Base-by-base conservation (phyloP, 2,113 vertebrate species). In the Epinephelus moara region DNA sequence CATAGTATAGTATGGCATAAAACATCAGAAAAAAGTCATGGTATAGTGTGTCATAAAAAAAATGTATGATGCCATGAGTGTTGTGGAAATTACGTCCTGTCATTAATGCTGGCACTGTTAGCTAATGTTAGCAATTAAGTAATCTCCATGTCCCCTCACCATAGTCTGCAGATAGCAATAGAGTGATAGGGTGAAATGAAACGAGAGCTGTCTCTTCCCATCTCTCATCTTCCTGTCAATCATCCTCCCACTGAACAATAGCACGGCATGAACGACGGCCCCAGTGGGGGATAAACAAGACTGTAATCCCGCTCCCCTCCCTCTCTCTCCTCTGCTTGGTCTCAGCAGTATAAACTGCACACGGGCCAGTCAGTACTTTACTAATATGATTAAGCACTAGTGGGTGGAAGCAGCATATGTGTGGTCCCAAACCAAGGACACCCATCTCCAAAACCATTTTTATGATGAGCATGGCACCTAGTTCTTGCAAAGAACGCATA, bases 351-450 rank as follows among this genome's bases (percentile, higher is more conserved):
- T 93, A 84, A 91, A 64, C 82, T 78, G 87, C 89, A 75, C 88
- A 80, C 49, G 60, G 84, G 87, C 85, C 75, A 55, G 67, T 77
- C 85, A 56, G 67, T 85, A 59, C 89, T 93, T 82, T 68, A 89
- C 89, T 94, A 93, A 95, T 90, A 91, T 92, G 93, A 93, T 94
- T 93, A 94, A 79, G 83, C 87, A 61, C 62, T 53, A 76, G 83
- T 86, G 75, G 91, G 86, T 47, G 80, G 88, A 90, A 75, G 63
- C 70, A 76, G 56, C 47, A 45, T 72, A 75, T 80, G 61, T 76
- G 72, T 82, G 15, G 82, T 61, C 81, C 81, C 67, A 74, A 86
- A 72, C 33, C 27, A 15, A 50, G 30, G 64, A 74, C 59, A 21
- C 40, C 70, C 70, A 25, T 57, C 81, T 66, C 66, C 37, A 76